Evolutionary conservation across 2,888 invertebrate species (phyloP).

Genomic region (Timandra comae): DNA sequence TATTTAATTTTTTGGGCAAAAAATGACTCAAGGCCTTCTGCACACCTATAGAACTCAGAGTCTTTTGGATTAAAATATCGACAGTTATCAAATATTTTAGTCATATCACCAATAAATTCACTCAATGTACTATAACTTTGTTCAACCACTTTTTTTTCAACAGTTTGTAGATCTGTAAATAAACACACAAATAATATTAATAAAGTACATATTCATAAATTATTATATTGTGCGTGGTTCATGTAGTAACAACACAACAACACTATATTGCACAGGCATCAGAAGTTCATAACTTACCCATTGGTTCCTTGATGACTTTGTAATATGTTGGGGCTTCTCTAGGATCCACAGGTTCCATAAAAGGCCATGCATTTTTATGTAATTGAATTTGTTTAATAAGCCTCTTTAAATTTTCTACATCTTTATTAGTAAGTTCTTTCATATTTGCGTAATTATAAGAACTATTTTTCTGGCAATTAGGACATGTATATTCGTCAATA

Average conservation of each 20-base stretch:
- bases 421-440: conserved; percentile 87
- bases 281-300: conserved; percentile 92
- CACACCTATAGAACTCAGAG: conserved; percentile 97
- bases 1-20: conserved; percentile 96
- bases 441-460: conserved; percentile 93
- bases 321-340: conserved; percentile 98
- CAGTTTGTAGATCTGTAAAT: conserved; percentile 91
- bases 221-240: no score
- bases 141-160: conserved; percentile 90
- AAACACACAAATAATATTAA: conserved; percentile 7
- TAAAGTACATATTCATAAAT: neutral
- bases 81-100: conserved; percentile 99
- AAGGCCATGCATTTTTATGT: conserved; percentile 98
- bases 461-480: conserved; percentile 94
- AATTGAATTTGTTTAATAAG: conserved; percentile 92
- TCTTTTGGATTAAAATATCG: conserved; percentile 97
- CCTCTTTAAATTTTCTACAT: conserved; percentile 89
- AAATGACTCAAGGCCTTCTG: conserved; percentile 95
- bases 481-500: conserved; percentile 97
- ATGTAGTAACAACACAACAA: no score
- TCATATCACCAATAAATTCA: conserved; percentile 98
- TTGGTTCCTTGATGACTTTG: conserved; percentile 95
- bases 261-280: no score
- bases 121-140: conserved; percentile 90
- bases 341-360: conserved; percentile 97